These are phyloP conservation scores for Calonectris borealis DNA, from an alignment of 2,113 vertebrate species.

Conservation along the genomic window DNA sequence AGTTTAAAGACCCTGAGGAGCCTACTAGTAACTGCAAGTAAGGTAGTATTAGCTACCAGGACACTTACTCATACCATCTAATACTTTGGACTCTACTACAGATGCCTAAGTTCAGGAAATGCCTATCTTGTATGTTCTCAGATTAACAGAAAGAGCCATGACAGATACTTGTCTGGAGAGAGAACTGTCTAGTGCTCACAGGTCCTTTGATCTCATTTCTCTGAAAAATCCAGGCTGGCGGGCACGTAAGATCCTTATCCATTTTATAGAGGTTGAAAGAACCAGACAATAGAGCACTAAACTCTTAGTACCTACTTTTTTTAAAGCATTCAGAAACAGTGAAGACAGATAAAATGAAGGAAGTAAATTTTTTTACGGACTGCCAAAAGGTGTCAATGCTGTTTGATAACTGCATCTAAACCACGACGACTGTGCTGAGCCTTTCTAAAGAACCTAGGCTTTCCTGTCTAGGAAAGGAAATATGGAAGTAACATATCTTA, in stretches of 20 bases:
- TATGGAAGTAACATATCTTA: fast-evolving
- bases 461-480: neutral
- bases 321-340: neutral
- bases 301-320: neutral
- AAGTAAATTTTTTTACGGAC: neutral
- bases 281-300: neutral
- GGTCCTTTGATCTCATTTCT: neutral
- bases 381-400: neutral
- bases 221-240: neutral
- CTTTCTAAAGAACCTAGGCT: neutral
- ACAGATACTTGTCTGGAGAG: neutral
- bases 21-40: neutral
- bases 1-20: neutral
- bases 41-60: neutral
- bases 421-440: neutral
- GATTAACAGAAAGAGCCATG: neutral
- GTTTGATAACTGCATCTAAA: neutral
- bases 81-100: neutral
- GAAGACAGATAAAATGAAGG: neutral
- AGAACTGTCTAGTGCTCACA: neutral
- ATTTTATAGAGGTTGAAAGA: neutral
- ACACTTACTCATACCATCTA: neutral
- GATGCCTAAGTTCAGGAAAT: neutral
- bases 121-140: neutral
- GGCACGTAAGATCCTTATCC: neutral